Evolutionary conservation across 1,140 invertebrate genomes (phyloP).

Genomic region (Procambarus clarkii): DNA sequence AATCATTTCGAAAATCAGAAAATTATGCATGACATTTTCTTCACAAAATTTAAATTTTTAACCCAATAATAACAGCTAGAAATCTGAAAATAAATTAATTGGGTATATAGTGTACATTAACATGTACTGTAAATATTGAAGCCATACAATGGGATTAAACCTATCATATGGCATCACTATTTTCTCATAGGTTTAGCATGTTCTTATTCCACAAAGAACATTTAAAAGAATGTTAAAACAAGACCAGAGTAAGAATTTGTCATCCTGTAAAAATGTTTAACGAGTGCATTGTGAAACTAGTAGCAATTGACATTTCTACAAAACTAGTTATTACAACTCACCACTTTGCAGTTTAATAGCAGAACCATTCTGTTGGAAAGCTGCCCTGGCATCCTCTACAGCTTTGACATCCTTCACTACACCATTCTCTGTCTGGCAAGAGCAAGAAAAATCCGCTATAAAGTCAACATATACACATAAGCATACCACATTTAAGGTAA

Average conservation of each 20-base stretch:
- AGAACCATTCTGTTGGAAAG: constrained; percentile 57
- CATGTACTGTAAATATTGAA: no score
- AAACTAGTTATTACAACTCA: not conserved
- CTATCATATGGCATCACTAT: no score
- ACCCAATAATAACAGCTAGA: not conserved
- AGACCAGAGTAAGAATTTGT: not conserved
- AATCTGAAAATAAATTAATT: not conserved
- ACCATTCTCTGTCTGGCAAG: constrained; percentile 30
- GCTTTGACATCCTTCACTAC: not conserved
- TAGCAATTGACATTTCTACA: not conserved
- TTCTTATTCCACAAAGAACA: no score
- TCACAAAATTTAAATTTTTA: not conserved
- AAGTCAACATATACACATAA: no score
- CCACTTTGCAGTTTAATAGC: constrained; percentile 60
- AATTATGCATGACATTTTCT: not conserved
- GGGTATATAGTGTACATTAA: not conserved
- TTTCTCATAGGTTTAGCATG: no score
- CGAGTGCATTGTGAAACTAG: not conserved
- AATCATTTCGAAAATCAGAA: not conserved
- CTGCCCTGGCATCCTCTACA: not conserved
- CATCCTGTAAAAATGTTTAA: not conserved
- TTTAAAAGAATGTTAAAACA: not conserved
- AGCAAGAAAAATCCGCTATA: no score
- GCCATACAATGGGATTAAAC: no score
- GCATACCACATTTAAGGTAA: no score